These are phyloP conservation scores for Myodes glareolus DNA, from an alignment of 2,113 vertebrate species.

Conservation along the genomic window DNA sequence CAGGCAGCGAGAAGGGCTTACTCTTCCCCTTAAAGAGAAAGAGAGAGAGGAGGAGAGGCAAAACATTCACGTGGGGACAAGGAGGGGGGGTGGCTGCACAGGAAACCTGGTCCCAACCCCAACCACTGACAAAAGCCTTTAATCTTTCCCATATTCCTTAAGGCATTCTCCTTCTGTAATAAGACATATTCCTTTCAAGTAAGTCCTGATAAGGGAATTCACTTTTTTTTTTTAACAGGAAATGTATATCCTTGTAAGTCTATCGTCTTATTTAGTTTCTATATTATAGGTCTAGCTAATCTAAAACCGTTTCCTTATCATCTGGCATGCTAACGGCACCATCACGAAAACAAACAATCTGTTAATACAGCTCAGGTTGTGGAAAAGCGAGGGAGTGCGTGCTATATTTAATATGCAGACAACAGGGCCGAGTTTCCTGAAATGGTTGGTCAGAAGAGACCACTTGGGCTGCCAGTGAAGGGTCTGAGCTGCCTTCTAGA, in stretches of 20 bases:
- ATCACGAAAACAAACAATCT: constrained; percentile 84
- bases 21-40: constrained; percentile 94
- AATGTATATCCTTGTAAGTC: constrained; percentile 90
- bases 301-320: constrained; percentile 86
- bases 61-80: constrained; percentile 89
- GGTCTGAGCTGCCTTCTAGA: background rate
- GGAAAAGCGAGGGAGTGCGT: constrained; percentile 71
- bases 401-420: constrained; percentile 76
- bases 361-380: constrained; percentile 82
- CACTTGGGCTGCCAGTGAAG: background rate
- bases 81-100: constrained; percentile 90
- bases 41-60: constrained; percentile 86
- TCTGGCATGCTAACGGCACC: constrained; percentile 81
- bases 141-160: constrained; percentile 94
- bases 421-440: background rate
- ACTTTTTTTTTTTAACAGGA: constrained; percentile 84
- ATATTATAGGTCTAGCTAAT: constrained; percentile 87
- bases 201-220: constrained; percentile 94
- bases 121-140: constrained; percentile 97
- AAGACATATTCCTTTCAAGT: constrained; percentile 94
- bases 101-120: constrained; percentile 95
- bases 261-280: constrained; percentile 88
- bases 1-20: constrained; percentile 96
- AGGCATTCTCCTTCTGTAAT: constrained; percentile 91
- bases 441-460: constrained; percentile 64